Evolutionary conservation across 2,888 invertebrate species (phyloP), one percentile per base, ranked within the genome.

Genomic region (Hypsopygia costalis): DNA sequence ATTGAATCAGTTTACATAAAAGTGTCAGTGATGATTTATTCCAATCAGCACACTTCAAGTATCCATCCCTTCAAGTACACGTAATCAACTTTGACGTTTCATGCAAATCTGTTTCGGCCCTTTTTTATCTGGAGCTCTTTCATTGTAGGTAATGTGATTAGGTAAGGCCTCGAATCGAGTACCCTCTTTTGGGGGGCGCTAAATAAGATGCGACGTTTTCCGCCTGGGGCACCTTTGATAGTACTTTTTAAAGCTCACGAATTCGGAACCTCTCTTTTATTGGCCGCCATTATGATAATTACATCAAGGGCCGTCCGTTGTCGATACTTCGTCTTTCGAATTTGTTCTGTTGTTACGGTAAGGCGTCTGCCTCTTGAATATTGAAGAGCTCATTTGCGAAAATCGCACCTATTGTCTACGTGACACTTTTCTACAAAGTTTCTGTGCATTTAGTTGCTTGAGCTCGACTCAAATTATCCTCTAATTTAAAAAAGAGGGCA

Each of bases 271-370:
- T 81, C 81, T 75, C 83, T 83, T 87, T 86, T 86, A 87, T 86
- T 85, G 85, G 82, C 79, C 77, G 77, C 77, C 81, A 87, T 88
- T 87, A 86, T 85, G 83, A 82, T 86, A 87, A 87, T 88, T 86
- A 79, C 79, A 76, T 87, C 86, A 85, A 79, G 80, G 81, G 67
- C 69, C 69, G 80, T 68, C 71, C 76, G 77, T 65, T 69, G 77
- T 73, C 83, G 81, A 85, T 85, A 80, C 80, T 86, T 71, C 80
- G 82, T 85, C 82, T 85, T 81, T 69, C 68, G 78, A 85, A 86
- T 86, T 87, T 81, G 83, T 82, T 80, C 82, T 78, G 81, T 83
- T 85, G 83, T 81, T 80, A 79, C 78, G 72, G 69, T 74, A 72
- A 76, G 74, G 72, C 75, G 74, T 74, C 70, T 80, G 81, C 79